Base-by-base conservation (phyloP, 2,797 vertebrate genomes). In the Sebastolobus altivelis region DNA sequence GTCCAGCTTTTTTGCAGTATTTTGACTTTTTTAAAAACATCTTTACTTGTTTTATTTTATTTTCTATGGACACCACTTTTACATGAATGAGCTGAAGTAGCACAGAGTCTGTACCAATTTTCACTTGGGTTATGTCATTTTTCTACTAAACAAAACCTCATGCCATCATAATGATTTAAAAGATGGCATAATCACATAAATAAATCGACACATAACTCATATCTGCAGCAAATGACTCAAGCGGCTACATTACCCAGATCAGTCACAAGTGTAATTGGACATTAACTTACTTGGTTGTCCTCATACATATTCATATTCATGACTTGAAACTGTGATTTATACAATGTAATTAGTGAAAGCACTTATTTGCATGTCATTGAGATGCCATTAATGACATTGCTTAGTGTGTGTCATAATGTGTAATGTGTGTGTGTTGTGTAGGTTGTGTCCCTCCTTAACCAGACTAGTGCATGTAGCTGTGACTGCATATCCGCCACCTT, bases 301-400 rank as follows among this genome's bases (percentile, higher is more conserved):
- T 62, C 60, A 62, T 62, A 62, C 63, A 65, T 65, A 65, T 65
- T 65, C 63, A 58, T 62, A 31, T 63, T 18, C 25, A 72, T 72
- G 40, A 61, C 38, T 20, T 43, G 5, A 55, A 60, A 46, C 27
- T 72, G 18, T 62, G 56, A 75, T 55, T 74, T 43, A 61, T 62
- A 49, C 43, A 55, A 4, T 52, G 62, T 13, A 13, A 70, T 69
- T 35, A 78, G 27, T 60, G 56, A 74, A 71, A 80, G 40, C 33
- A 16, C 18, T 37, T 72, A 31, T 77, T 74, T 46, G n/a, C 40
- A 35, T 35, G 46, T 65, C 20, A 14, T 18, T 63, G 22, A 62
- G 37, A 56, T 25, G 43, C 16, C 38, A 25, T 60, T 80, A 59
- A 25, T 54, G 18, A n/a, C 22, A 22, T 22, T 14, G 74, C 55